Evolutionary conservation across 2,888 invertebrate genomes (phyloP).

Genomic region (Calameuta idolon): DNA sequence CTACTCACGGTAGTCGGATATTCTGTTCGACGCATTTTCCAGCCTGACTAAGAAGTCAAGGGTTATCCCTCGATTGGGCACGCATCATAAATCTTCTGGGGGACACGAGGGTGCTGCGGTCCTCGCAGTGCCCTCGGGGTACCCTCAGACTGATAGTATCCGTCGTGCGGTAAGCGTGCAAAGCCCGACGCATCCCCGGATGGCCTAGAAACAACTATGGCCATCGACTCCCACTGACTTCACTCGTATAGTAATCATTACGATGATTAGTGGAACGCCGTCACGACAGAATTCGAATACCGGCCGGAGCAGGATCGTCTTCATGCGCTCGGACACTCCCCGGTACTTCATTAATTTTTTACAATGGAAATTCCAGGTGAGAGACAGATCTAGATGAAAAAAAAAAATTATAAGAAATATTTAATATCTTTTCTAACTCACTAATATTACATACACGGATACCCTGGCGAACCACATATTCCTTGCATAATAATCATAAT

Average conservation of each 20-base stretch:
- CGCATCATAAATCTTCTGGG: constrained; percentile 58
- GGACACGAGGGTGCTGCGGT: constrained; percentile 47
- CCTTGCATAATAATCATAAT: neutral
- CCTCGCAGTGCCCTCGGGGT: constrained; percentile 31
- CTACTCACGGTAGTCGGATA: constrained; percentile 33
- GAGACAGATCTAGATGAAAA: neutral
- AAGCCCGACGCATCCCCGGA: constrained; percentile 30
- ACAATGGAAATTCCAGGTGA: neutral
- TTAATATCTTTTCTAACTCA: neutral
- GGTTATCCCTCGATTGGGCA: constrained; percentile 57
- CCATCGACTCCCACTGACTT: neutral
- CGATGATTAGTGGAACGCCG: constrained; percentile 58
- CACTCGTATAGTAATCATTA: constrained; percentile 40
- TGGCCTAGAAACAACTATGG: neutral
- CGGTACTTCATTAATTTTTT: constrained; percentile 39
- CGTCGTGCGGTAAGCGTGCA: constrained; percentile 43
- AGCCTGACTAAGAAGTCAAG: constrained; percentile 56
- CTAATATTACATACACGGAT: neutral
- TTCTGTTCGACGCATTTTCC: constrained; percentile 37
- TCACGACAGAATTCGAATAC: constrained; percentile 59
- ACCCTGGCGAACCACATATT: neutral
- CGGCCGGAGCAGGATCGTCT: constrained; percentile 34
- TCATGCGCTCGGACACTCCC: constrained; percentile 27
- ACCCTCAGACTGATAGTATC: constrained; percentile 46
- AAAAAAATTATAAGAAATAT: neutral